Evolutionary conservation across 2,888 invertebrate genomes (phyloP).

Genomic region (Sphinx pinastri): DNA sequence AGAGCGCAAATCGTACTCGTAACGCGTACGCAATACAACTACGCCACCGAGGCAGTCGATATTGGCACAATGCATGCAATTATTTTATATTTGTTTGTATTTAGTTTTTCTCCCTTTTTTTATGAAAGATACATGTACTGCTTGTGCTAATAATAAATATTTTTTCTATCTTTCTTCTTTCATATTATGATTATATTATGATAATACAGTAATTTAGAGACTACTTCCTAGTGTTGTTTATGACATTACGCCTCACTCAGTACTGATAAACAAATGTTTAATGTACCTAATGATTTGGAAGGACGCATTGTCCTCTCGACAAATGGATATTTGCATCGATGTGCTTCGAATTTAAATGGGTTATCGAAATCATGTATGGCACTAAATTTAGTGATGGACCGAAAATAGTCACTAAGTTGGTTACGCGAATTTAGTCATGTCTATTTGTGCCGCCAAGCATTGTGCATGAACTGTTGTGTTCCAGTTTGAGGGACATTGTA

Average conservation of each 20-base stretch:
- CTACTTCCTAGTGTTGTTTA: background rate
- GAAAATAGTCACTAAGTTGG: background rate
- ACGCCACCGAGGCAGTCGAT: too few relatives aligned
- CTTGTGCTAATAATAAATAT: too few relatives aligned
- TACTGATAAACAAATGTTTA: background rate
- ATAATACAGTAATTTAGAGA: background rate
- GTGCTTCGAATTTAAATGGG: background rate
- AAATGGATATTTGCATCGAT: background rate
- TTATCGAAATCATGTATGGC: background rate
- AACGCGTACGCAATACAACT: too few relatives aligned
- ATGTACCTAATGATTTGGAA: background rate
- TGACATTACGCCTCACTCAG: background rate
- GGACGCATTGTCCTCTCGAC: background rate
- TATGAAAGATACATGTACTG: too few relatives aligned
- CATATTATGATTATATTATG: too few relatives aligned
- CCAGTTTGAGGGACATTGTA: background rate
- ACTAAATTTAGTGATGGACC: background rate
- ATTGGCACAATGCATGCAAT: too few relatives aligned
- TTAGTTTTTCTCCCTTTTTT: too few relatives aligned
- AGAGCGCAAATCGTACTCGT: too few relatives aligned
- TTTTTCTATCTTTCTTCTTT: too few relatives aligned
- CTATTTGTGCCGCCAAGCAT: too few relatives aligned
- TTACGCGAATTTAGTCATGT: too few relatives aligned
- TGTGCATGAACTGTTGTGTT: background rate
- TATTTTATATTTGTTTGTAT: too few relatives aligned